Evolutionary conservation across 2,888 invertebrate species (phyloP).

Genomic region (Eupeodes latifasciatus): DNA sequence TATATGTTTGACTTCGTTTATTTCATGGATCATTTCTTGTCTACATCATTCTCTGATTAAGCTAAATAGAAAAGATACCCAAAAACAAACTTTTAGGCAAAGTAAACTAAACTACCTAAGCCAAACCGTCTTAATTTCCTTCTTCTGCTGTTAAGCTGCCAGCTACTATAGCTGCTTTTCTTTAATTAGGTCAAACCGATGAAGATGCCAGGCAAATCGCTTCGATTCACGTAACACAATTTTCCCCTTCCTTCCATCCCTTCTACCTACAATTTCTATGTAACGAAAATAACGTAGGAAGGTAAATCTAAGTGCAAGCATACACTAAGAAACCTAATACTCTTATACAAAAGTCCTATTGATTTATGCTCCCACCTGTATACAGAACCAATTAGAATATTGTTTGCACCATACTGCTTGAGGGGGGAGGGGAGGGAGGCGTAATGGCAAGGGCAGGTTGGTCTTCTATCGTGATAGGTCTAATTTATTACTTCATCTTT

Average conservation of each 20-base stretch:
- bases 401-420: constrained; percentile 38
- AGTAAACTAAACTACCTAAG: neutral
- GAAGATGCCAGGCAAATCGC: constrained; percentile 48
- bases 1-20: neutral
- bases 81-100: neutral
- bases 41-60: neutral
- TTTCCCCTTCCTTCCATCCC: neutral
- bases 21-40: neutral
- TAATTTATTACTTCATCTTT: constrained; percentile 76
- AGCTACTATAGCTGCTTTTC: neutral
- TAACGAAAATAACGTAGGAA: neutral
- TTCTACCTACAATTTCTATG: neutral
- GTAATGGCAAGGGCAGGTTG: neutral
- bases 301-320: neutral
- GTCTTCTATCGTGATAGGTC: constrained; percentile 63
- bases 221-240: constrained; percentile 55
- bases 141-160: too few species aligned
- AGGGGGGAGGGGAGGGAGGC: neutral
- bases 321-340: constrained; percentile 13
- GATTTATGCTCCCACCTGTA: constrained; percentile 74
- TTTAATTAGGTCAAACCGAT: constrained; percentile 70
- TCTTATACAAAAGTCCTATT: constrained; percentile 40
- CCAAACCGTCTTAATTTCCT: constrained; percentile 10
- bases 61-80: neutral
- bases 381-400: constrained; percentile 69